Evolutionary conservation across 2,888 invertebrate genomes (phyloP), one percentile per base, ranked within the genome.

Genomic region (Pseudanteris insignis): DNA sequence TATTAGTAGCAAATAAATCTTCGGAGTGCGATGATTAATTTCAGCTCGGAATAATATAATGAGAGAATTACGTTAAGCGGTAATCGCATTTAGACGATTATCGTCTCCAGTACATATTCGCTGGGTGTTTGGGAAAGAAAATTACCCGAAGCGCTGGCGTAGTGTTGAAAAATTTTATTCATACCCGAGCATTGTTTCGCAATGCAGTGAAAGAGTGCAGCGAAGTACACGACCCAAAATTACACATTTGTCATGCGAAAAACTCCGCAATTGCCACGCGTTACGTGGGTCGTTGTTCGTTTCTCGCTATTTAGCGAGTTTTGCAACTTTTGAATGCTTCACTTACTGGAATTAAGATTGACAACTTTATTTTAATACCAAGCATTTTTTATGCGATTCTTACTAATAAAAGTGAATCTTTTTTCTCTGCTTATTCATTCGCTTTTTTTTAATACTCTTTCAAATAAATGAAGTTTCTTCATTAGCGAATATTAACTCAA

Each of bases 11-110:
- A 36, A 30, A 41, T 15, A 41, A 53, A 43, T 37, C 37, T 33
- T 37, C 25, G 21, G 30, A 44, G 26, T 33, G 43, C 32, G 9
- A 44, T 32, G 38, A 54, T 54, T 54, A 44, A 54, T 54, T 54
- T 37, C 44, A 32, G 44, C 44, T 44, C 44, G 32, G 33, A 44
- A 44, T 54, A 54, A 32, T 44, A 38, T 33, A 32, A 54, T 30
- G 28, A 33, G 26, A 4, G 30, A 53, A 53, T 51, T 34, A 29
- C 28, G 34, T 29, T 34, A n/a, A 21, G 18, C 24, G 29, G 29
- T 41, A 51, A 51, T 41, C 43, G 43, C 21, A 36, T 51, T 51
- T 41, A 13, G 21, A 9, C 36, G 43, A 28, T 37, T 51, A 41
- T 36, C 8, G 15, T 15, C 40, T 11, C 32, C 32, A 1, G 26